Conservation (phyloP, 2,113 vertebrate species). For the Dendrocopos noguchii region DNA sequence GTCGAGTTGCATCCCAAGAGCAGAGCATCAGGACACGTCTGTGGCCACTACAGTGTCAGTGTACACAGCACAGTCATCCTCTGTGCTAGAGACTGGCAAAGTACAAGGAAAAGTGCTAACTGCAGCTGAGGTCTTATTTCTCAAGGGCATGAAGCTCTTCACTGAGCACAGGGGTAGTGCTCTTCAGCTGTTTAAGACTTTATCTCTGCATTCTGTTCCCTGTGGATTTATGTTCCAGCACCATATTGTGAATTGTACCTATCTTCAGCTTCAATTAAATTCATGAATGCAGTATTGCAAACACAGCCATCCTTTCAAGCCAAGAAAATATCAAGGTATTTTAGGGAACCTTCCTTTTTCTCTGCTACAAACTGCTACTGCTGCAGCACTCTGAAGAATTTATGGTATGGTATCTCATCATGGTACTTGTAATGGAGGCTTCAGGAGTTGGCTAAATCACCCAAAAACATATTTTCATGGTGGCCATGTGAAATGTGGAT, state of each 20-base stretch:
- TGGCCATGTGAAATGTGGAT: neutral
- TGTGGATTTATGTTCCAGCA: constrained; percentile 56
- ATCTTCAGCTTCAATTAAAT: constrained; percentile 63
- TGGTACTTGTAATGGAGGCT: neutral
- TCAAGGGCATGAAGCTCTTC: constrained; percentile 52
- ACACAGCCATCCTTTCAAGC: neutral
- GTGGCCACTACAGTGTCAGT: neutral
- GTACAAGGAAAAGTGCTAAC: neutral
- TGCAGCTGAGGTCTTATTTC: neutral
- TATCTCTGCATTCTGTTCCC: constrained; percentile 47
- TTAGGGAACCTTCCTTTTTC: neutral
- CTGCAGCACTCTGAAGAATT: neutral
- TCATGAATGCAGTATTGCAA: constrained; percentile 10
- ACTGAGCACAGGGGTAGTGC: constrained; percentile 16
- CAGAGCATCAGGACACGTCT: neutral
- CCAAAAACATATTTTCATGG: neutral
- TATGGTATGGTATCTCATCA: neutral
- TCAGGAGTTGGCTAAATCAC: neutral
- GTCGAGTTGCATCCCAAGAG: neutral
- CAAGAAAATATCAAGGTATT: constrained; percentile 28
- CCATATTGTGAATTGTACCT: constrained; percentile 62
- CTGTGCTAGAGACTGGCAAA: neutral
- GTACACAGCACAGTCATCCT: neutral
- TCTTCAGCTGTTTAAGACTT: constrained; percentile 38
- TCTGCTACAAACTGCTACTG: neutral